These are phyloP conservation scores for Cosmia pyralina DNA, from an alignment of 2,888 invertebrate species.

Conservation along the genomic window DNA sequence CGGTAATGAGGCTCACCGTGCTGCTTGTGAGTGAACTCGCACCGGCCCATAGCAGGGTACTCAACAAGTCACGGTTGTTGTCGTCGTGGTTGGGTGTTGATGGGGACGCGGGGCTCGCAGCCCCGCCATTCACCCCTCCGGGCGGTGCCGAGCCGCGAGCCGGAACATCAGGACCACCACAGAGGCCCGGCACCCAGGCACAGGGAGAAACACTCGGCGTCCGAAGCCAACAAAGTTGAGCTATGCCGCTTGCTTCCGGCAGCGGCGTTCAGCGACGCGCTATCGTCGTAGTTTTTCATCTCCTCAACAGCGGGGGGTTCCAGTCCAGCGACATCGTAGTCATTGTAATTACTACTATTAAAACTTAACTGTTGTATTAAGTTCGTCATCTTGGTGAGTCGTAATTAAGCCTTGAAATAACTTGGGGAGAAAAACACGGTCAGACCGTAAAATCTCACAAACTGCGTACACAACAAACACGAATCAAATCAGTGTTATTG, in stretches of 20 bases:
- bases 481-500: conserved; percentile 62
- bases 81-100: conserved; percentile 87
- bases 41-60: conserved; percentile 86
- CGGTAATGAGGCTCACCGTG: conserved; percentile 85
- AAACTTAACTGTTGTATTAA: conserved; percentile 89
- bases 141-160: conserved; percentile 93
- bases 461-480: conserved; percentile 74
- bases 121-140: conserved; percentile 89
- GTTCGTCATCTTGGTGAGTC: conserved; percentile 88
- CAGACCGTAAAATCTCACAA: conserved; percentile 76
- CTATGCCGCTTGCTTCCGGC: conserved; percentile 89
- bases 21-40: conserved; percentile 83
- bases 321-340: conserved; percentile 79
- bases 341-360: conserved; percentile 81
- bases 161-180: conserved; percentile 99
- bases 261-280: conserved; percentile 81
- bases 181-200: conserved; percentile 99
- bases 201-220: conserved; percentile 94
- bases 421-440: conserved; percentile 83
- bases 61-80: conserved; percentile 90
- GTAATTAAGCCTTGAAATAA: conserved; percentile 86
- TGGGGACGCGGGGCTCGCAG: conserved; percentile 87
- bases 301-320: conserved; percentile 75
- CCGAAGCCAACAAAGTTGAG: conserved; percentile 92
- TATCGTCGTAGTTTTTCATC: conserved; percentile 83